Evolutionary conservation across 2,797 vertebrate species (phyloP).

Genomic region (Sciurus carolinensis): DNA sequence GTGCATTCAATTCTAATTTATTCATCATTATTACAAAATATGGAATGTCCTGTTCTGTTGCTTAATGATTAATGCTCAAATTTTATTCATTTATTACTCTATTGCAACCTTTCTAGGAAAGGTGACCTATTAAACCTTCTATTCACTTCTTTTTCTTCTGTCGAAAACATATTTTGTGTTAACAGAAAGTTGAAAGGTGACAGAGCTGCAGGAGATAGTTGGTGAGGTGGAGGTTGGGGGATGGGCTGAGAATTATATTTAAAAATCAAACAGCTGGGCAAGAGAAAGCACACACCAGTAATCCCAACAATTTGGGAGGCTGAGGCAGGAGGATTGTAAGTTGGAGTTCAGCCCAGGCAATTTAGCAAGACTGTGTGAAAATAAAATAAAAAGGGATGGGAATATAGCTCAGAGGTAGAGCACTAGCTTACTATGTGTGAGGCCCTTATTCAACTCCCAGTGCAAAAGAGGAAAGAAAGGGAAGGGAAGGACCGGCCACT

Average conservation of each 20-base stretch:
- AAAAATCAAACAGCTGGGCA: background rate
- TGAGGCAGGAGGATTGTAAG: too few relatives aligned
- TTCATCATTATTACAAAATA: background rate
- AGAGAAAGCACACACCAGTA: too few relatives aligned
- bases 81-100: background rate
- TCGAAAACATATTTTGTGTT: conserved; percentile 40
- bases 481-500: too few relatives aligned
- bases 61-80: conserved; percentile 43
- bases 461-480: too few relatives aligned
- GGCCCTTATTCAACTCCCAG: too few relatives aligned
- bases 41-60: background rate
- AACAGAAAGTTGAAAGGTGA: conserved; percentile 27
- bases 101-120: background rate
- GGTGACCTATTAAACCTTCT: background rate
- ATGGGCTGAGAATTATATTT: background rate
- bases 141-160: conserved; percentile 11
- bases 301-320: too few relatives aligned
- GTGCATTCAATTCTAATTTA: background rate
- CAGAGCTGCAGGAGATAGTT: background rate
- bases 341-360: too few relatives aligned
- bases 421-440: too few relatives aligned
- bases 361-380: too few relatives aligned
- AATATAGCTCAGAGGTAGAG: too few relatives aligned
- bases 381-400: too few relatives aligned
- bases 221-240: background rate